A percentile compares a stretch with the other conserved stretches of the same genome.
These are phyloP conservation scores for Lasiurus borealis DNA, from an alignment of 2,113 vertebrate genomes.

Conservation along the genomic window DNA sequence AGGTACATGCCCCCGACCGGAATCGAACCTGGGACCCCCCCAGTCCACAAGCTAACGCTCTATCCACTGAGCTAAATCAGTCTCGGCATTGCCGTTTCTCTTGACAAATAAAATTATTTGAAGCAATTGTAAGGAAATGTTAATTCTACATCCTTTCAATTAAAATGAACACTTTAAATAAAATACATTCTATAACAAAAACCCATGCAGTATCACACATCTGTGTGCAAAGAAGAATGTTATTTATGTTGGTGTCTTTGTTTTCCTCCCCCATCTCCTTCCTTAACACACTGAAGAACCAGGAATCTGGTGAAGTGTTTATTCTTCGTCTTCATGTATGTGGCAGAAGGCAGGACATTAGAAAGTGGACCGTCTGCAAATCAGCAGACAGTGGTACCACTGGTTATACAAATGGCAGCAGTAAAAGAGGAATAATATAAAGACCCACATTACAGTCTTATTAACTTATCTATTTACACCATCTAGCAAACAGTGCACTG, in stretches of 20 bases:
- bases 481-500: slow-evolving; percentile 4
- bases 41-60: too few relatives aligned
- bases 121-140: not conserved
- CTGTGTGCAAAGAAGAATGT: not conserved
- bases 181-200: slow-evolving; percentile 60
- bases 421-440: not conserved
- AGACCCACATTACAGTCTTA: not conserved
- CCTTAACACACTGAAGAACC: not conserved
- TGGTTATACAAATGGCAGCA: not conserved
- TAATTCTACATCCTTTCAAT: not conserved
- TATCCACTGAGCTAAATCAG: too few relatives aligned
- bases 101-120: not conserved
- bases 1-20: too few relatives aligned
- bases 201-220: slow-evolving; percentile 25
- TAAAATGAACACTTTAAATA: slow-evolving; percentile 33
- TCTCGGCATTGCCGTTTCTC: not conserved
- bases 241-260: not conserved
- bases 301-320: slow-evolving; percentile 23
- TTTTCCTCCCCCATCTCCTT: not conserved
- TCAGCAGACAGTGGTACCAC: not conserved
- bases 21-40: too few relatives aligned
- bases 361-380: not conserved
- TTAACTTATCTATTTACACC: not conserved
- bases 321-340: slow-evolving; percentile 41
- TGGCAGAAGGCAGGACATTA: slow-evolving; percentile 19